Conservation (phyloP, 2,797 vertebrate species). For the Pempheris klunzingeri region DNA sequence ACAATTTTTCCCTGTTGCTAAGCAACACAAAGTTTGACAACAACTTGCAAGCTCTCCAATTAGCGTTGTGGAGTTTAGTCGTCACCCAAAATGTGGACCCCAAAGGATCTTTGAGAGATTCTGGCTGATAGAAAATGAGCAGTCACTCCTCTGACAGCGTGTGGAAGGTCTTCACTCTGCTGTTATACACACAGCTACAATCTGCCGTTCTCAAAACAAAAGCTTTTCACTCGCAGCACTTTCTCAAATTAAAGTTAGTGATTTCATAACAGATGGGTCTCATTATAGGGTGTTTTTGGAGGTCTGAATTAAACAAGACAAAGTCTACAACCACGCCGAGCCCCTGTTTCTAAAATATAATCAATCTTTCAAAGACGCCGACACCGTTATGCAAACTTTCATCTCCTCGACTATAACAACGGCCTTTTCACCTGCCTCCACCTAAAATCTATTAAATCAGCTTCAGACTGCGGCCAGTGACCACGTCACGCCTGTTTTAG, state of each 20-base stretch:
- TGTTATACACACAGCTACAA: not conserved
- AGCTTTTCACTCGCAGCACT: not conserved
- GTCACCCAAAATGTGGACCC: not conserved
- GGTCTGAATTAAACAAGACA: no score
- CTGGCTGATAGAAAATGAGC: not conserved
- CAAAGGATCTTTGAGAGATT: slow-evolving; percentile 1
- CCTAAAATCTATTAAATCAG: no score
- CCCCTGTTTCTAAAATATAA: no score
- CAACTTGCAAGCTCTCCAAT: slow-evolving; percentile 17
- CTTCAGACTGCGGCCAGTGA: no score
- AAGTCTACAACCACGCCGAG: no score
- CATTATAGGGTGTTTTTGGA: no score
- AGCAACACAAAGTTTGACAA: slow-evolving; percentile 22
- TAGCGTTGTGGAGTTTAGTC: not conserved
- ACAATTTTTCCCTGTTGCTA: slow-evolving; percentile 12
- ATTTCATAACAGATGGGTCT: no score
- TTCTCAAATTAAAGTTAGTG: not conserved
- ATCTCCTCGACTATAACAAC: no score
- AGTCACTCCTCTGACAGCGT: not conserved
- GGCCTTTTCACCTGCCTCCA: no score
- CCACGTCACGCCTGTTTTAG: no score
- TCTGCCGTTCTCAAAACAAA: not conserved
- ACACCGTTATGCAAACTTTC: no score
- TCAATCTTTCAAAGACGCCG: no score
- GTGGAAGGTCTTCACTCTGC: not conserved